Conservation (phyloP, 2,797 vertebrate species). For the Coendou prehensilis region DNA sequence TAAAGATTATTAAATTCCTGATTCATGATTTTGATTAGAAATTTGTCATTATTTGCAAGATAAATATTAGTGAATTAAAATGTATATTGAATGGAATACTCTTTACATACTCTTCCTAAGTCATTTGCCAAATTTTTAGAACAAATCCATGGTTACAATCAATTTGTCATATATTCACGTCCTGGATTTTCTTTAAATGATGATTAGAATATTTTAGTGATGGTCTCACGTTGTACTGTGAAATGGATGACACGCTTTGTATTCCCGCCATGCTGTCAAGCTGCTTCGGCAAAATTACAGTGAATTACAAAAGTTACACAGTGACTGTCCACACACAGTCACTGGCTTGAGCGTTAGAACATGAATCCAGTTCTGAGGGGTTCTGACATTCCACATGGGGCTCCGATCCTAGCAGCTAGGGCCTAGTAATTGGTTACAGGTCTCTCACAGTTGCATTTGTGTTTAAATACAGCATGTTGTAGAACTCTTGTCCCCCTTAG, state of each 20-base stretch:
- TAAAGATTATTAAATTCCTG: neutral
- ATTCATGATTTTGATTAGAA: neutral
- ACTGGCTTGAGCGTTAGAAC: neutral
- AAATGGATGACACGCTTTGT: neutral
- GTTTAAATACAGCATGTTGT: neutral
- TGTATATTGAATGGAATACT: neutral
- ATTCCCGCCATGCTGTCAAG: neutral
- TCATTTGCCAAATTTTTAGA: neutral
- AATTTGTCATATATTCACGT: neutral
- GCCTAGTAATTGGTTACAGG: neutral
- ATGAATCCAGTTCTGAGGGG: accelerated
- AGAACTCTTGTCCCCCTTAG: neutral
- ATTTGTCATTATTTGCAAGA: neutral
- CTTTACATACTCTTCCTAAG: neutral
- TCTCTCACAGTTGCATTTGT: neutral
- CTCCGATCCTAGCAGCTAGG: neutral
- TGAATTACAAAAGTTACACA: too few species aligned
- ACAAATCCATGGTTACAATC: neutral
- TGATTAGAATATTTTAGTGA: neutral
- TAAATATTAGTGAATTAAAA: neutral
- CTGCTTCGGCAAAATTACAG: neutral
- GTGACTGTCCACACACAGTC: accelerated
- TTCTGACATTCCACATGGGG: neutral
- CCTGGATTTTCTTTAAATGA: neutral
- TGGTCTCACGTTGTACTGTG: neutral